Percentiles rank a stretch among this genome's conserved stretches.
Evolutionary conservation across 2,797 vertebrate genomes (phyloP).

Genomic region (Peromyscus eremicus): DNA sequence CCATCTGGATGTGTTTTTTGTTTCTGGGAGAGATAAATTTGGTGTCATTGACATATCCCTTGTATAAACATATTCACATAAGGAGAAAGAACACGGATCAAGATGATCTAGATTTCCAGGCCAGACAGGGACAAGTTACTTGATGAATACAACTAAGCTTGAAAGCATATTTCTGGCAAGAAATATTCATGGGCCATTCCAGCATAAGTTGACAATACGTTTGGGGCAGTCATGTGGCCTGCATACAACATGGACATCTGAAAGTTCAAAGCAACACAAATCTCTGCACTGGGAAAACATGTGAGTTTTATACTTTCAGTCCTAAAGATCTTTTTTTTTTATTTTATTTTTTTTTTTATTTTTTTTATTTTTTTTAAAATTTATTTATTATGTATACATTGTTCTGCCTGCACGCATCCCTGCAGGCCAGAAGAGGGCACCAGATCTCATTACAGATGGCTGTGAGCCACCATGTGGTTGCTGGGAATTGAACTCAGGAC

Average conservation of each 20-base stretch:
- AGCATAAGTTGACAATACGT: conserved; percentile 19
- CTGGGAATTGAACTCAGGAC: too few species aligned
- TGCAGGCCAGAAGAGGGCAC: too few species aligned
- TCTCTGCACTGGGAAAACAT: not conserved
- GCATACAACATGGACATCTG: not conserved
- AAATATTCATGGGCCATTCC: not conserved
- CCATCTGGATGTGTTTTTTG: conserved; percentile 81
- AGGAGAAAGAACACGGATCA: conserved; percentile 76
- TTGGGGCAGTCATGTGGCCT: not conserved
- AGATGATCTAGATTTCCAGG: conserved; percentile 71
- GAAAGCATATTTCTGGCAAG: conserved; percentile 34
- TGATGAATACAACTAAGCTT: not conserved
- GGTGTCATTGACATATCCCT: conserved; percentile 84
- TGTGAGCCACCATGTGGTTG: too few species aligned
- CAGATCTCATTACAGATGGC: too few species aligned
- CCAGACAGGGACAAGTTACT: conserved; percentile 57
- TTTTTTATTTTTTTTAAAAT: too few species aligned
- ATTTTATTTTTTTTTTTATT: too few species aligned
- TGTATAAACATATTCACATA: conserved; percentile 83
- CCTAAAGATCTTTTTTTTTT: conserved; percentile 32
- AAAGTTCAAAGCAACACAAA: conserved; percentile 23
- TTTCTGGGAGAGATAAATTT: conserved; percentile 74
- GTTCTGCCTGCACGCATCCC: too few species aligned
- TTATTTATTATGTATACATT: too few species aligned
- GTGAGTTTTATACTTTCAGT: conserved; percentile 46